Base-by-base conservation (phyloP, 2,888 invertebrate species). In the Ceramica pisi region DNA sequence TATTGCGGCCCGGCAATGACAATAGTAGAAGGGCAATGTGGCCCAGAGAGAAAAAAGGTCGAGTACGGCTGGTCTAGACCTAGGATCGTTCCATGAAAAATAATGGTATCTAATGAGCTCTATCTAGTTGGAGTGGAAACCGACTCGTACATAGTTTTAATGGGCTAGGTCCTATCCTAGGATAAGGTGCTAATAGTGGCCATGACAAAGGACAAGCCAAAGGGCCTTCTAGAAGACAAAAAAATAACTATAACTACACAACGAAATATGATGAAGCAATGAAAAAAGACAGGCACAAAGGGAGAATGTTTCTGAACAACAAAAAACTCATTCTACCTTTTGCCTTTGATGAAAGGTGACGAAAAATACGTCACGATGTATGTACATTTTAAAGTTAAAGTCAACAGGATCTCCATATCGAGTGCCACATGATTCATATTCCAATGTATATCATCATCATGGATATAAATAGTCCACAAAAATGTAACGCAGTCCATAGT, bases 391-490 rank as follows among this genome's bases (percentile, higher is more conserved):
- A 55, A 56, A 62, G 19, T 38, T 21, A 0, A 38, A 12, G 26
- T 53, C 55, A 48, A 75, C 46, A 59, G 51, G 59, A 63, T 70
- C 41, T 77, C 31, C 0, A n/a, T 46, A 35, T 21, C 44, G 14
- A 74, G 35, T 44, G 56, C 12, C 51, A 38, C 55, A 66, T 83
- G 72, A 80, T 59, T 73, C 66, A 68, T 61, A 78, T 38, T 57
- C 55, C 55, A 51, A 62, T 59, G 55, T 64, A 66, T 67, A 59
- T 51, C 53, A 69, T 65, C 56, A 69, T 75, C 81, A 74, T 63
- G 51, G 41, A 67, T 82, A 82, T 71, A 83, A 81, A 83, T 83
- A 82, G 70, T 66, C n/a, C 62, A 56, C 68, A 61, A 74, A 78
- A 71, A 78, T 68, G 60, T 75, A 59, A 67, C 67, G 55, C 64